A percentile compares a stretch with the other conserved stretches of the same genome.
Evolutionary conservation across 2,797 vertebrate species (phyloP).

Genomic region (Sebastes elongatus): DNA sequence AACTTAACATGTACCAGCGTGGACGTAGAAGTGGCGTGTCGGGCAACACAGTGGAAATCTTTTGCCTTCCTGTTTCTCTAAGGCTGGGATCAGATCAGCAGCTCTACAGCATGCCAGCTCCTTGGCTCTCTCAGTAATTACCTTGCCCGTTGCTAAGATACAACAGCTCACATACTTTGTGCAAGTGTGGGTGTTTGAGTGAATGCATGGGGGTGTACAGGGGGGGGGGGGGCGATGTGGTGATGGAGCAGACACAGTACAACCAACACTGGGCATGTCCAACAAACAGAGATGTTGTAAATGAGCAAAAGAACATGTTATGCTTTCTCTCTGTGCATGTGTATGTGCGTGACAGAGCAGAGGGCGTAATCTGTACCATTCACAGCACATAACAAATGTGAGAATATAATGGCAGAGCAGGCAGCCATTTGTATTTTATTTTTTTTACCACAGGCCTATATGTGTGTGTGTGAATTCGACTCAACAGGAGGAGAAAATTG

Average conservation of each 20-base stretch:
- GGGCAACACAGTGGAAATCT: slow-evolving; percentile 69
- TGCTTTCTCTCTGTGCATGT: slow-evolving; percentile 29
- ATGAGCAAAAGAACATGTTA: slow-evolving; percentile 64
- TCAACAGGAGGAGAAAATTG: slow-evolving; percentile 22
- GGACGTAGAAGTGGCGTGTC: slow-evolving; percentile 57
- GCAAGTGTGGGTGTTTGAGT: slow-evolving; percentile 84
- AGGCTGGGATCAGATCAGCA: slow-evolving; percentile 79
- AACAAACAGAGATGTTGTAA: slow-evolving; percentile 72
- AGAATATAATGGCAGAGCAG: slow-evolving; percentile 55
- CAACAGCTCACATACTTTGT: slow-evolving; percentile 84
- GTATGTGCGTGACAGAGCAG: slow-evolving; percentile 42
- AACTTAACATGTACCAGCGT: slow-evolving; percentile 21
- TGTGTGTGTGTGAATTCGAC: slow-evolving; percentile 26
- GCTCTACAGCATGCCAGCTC: slow-evolving; percentile 83
- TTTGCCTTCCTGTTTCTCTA: slow-evolving; percentile 70
- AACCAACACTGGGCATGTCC: slow-evolving; percentile 72
- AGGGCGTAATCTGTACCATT: slow-evolving; percentile 58
- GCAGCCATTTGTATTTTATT: slow-evolving; percentile 46
- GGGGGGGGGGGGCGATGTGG: slow-evolving; percentile 56
- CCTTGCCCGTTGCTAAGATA: slow-evolving; percentile 86
- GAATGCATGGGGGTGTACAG: slow-evolving; percentile 79
- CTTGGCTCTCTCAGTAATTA: slow-evolving; percentile 85
- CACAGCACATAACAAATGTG: slow-evolving; percentile 46
- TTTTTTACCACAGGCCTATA: slow-evolving; percentile 22
- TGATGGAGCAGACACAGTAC: slow-evolving; percentile 73